phyloP scores from a whole-genome alignment of 1,140 invertebrate species.

The Tribolium castaneum region DNA sequence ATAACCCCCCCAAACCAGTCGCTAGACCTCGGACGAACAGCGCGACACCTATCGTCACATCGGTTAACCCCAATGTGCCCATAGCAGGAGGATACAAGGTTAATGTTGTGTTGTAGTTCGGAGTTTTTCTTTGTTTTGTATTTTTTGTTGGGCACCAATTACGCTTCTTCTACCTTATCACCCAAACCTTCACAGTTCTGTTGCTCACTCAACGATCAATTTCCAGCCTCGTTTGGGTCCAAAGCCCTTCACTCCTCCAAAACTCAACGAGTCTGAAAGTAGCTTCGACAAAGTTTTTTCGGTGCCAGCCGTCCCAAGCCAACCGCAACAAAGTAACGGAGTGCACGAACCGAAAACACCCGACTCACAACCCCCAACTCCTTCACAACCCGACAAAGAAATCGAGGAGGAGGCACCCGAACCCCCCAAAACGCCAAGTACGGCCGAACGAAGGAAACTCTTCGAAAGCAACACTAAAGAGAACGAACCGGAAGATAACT shows the following conservation, averaged over 20 bases:
- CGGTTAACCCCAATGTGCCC: constrained; percentile 67
- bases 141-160: constrained; percentile 40
- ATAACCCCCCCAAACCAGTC: constrained; percentile 73
- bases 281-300: constrained; percentile 82
- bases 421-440: constrained; percentile 77
- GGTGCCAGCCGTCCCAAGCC: constrained; percentile 77
- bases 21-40: constrained; percentile 79
- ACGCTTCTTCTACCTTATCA: not conserved
- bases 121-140: constrained; percentile 43
- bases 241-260: constrained; percentile 83
- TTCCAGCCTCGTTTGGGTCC: constrained; percentile 81
- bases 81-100: constrained; percentile 78
- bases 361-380: constrained; percentile 45
- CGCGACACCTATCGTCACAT: constrained; percentile 66
- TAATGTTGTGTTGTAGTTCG: constrained; percentile 56
- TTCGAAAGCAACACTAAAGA: constrained; percentile 69
- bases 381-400: constrained; percentile 6
- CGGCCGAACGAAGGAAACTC: constrained; percentile 77
- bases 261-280: constrained; percentile 73
- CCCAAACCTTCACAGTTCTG: not conserved
- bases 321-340: constrained; percentile 47
- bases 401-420: constrained; percentile 49
- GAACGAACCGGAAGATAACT: constrained; percentile 62
- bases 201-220: constrained; percentile 23
- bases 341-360: constrained; percentile 64